Conservation (phyloP, 23 tunicate genomes). For the Ascidia mentula region DNA sequence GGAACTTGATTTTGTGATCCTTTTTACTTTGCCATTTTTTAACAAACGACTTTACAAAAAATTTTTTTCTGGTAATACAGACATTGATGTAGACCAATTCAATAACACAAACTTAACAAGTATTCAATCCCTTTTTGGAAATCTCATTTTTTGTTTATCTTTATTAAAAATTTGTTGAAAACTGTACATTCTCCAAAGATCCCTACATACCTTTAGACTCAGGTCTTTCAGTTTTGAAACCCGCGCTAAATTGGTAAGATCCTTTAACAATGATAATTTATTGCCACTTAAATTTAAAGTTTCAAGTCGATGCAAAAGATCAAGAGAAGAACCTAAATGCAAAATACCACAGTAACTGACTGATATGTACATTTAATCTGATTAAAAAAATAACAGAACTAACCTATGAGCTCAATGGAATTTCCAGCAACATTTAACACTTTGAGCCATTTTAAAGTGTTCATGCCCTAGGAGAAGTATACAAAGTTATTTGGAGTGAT, state of each 20-base stretch:
- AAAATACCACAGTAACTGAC: neutral
- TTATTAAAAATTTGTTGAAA: too few relatives aligned
- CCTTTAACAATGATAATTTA: conserved; percentile 69
- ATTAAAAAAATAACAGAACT: neutral
- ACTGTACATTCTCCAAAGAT: too few relatives aligned
- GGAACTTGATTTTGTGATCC: too few relatives aligned
- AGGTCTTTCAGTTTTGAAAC: conserved; percentile 62
- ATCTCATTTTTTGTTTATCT: too few relatives aligned
- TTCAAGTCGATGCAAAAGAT: conserved; percentile 38
- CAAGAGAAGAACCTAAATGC: conserved; percentile 20
- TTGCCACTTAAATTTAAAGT: conserved; percentile 77
- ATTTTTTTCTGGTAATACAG: too few relatives aligned
- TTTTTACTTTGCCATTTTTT: too few relatives aligned
- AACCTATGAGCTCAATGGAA: conserved; percentile 40
- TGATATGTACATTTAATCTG: neutral
- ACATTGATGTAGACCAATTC: too few relatives aligned
- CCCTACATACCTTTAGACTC: conserved; percentile 56
- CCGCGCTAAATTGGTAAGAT: conserved; percentile 58
- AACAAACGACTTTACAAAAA: too few relatives aligned
- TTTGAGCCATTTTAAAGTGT: conserved; percentile 47
- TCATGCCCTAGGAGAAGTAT: conserved; percentile 46
- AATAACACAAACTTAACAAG: too few relatives aligned
- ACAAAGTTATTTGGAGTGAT: too few relatives aligned
- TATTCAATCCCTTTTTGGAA: too few relatives aligned
- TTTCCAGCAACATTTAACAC: conserved; percentile 78